Evolutionary conservation across 2,888 invertebrate species (phyloP).

Genomic region (Acronicta leporina): DNA sequence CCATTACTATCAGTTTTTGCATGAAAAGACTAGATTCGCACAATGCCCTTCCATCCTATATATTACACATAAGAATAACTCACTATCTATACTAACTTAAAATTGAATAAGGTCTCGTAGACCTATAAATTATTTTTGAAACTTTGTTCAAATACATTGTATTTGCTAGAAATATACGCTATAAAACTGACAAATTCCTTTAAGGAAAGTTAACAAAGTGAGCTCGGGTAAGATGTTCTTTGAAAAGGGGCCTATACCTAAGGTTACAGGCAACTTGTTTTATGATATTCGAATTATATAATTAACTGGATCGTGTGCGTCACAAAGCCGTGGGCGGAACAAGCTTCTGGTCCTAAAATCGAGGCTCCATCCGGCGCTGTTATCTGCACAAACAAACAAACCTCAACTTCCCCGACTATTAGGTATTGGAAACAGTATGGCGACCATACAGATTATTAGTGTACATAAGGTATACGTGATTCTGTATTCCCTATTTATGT

Average conservation of each 20-base stretch:
- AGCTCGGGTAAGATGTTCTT: constrained; percentile 32
- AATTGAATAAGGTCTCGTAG: constrained; percentile 39
- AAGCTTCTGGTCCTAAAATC: constrained; percentile 22
- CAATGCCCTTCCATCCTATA: constrained; percentile 47
- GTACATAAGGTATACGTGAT: constrained; percentile 28
- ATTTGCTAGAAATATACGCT: constrained; percentile 49
- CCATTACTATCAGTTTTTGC: constrained; percentile 65
- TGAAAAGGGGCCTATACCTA: constrained; percentile 32
- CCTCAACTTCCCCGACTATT: constrained; percentile 63
- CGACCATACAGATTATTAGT: constrained; percentile 46
- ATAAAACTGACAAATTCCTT: constrained; percentile 42
- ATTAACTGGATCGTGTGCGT: constrained; percentile 32
- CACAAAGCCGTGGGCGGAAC: constrained; percentile 21
- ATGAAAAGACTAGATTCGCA: constrained; percentile 60
- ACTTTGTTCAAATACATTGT: constrained; percentile 36
- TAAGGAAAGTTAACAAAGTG: constrained; percentile 48
- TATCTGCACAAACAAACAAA: constrained; percentile 74
- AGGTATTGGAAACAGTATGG: constrained; percentile 63
- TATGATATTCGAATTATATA: constrained; percentile 42
- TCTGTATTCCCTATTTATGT: constrained; percentile 23
- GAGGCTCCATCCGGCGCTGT: constrained; percentile 62
- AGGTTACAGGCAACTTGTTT: constrained; percentile 40
- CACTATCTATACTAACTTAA: constrained; percentile 17
- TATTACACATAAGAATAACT: constrained; percentile 42
- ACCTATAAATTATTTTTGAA: constrained; percentile 48